These are phyloP conservation scores for Simalia tracyae DNA, from an alignment of 2,797 vertebrate species.

Conservation along the genomic window DNA sequence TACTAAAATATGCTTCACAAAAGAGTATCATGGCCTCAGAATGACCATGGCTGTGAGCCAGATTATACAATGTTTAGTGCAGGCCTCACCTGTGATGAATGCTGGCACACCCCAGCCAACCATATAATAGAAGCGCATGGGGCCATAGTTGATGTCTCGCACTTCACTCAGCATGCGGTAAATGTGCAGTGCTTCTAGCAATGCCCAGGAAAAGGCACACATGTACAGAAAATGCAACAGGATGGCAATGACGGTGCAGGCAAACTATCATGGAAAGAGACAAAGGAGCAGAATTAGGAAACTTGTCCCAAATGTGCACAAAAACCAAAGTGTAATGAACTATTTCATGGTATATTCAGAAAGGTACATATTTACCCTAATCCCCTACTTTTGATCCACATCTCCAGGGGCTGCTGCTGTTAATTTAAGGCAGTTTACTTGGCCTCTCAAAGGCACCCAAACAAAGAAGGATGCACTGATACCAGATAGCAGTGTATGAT, in stretches of 20 bases:
- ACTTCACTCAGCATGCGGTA: constrained; percentile 91
- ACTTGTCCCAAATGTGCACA: neutral
- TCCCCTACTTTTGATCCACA: neutral
- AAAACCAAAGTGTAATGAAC: neutral
- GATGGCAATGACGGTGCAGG: constrained; percentile 94
- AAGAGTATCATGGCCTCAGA: neutral
- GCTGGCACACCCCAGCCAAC: constrained; percentile 95
- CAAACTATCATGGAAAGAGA: constrained; percentile 75
- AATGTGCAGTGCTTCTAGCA: constrained; percentile 90
- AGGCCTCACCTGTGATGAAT: constrained; percentile 86
- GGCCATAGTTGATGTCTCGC: constrained; percentile 89
- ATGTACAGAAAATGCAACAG: constrained; percentile 96
- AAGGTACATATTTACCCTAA: neutral
- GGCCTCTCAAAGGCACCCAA: neutral
- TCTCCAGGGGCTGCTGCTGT: neutral
- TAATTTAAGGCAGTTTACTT: neutral
- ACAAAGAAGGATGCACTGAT: neutral
- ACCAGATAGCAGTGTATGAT: neutral
- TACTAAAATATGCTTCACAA: neutral
- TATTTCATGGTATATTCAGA: neutral
- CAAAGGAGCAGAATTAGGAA: constrained; percentile 2
- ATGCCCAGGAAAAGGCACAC: constrained; percentile 92
- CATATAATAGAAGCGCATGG: constrained; percentile 97
- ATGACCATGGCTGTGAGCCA: neutral
- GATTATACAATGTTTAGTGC: neutral